Conservation (phyloP, 2,888 invertebrate genomes). For the Ligdia adustata region DNA sequence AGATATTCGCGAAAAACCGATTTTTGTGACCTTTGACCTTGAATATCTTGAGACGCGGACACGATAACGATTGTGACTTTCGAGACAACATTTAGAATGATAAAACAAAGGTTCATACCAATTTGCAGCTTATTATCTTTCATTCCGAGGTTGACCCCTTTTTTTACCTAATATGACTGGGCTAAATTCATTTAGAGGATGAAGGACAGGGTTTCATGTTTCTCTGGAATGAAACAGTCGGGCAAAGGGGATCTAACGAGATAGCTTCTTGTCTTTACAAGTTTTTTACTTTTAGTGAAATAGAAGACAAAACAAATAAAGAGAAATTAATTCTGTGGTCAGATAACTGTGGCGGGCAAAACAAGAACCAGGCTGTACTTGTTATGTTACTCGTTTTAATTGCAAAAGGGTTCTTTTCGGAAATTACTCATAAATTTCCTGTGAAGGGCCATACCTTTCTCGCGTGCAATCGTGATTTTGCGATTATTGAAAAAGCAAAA, state of each 20-base stretch:
- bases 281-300: constrained; percentile 11
- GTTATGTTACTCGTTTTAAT: constrained; percentile 15
- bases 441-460: constrained; percentile 13
- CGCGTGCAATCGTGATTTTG: constrained; percentile 13
- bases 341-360: constrained; percentile 12
- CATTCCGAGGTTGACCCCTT: too few species aligned
- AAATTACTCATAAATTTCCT: constrained; percentile 15
- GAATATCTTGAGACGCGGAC: too few species aligned
- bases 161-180: too few species aligned
- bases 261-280: constrained; percentile 2
- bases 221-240: too few species aligned
- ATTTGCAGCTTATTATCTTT: too few species aligned
- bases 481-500: constrained; percentile 12
- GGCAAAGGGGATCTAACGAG: neutral
- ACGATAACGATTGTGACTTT: too few species aligned
- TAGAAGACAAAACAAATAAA: neutral
- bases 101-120: too few species aligned
- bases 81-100: too few species aligned
- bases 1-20: too few species aligned
- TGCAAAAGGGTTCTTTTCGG: constrained; percentile 16
- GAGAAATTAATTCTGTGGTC: constrained; percentile 12
- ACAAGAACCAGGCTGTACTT: constrained; percentile 6
- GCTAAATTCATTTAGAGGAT: too few species aligned
- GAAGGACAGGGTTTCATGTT: too few species aligned
- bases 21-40: too few species aligned